Conservation (phyloP, 2,888 invertebrate genomes). For the Sepiola atlantica region DNA sequence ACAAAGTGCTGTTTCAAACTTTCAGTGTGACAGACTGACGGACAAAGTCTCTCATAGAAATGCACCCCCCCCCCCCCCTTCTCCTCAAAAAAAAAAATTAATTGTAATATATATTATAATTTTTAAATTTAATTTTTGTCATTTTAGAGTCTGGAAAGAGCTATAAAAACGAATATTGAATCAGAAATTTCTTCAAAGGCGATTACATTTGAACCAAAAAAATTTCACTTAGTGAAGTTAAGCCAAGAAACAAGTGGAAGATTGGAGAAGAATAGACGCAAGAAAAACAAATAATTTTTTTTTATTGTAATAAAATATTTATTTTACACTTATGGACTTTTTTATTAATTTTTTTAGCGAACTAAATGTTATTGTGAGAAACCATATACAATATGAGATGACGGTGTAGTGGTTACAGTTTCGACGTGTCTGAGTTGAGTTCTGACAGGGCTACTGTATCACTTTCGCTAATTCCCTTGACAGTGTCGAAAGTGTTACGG, state of each 20-base stretch:
- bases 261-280: not conserved
- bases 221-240: constrained; percentile 56
- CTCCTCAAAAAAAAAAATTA: not conserved
- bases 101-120: not conserved
- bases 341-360: not conserved
- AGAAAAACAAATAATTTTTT: not conserved
- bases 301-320: not conserved
- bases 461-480: no score
- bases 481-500: no score
- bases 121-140: not conserved
- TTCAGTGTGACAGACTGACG: no score
- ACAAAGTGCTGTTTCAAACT: no score
- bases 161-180: constrained; percentile 62
- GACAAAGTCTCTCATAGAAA: no score
- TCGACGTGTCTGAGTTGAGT: no score
- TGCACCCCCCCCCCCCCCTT: no score
- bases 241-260: not conserved
- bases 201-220: constrained; percentile 59
- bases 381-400: no score
- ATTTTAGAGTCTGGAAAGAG: constrained; percentile 61
- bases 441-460: no score
- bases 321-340: not conserved
- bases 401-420: no score
- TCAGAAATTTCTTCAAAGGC: constrained; percentile 61
- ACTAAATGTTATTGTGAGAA: no score